Conservation (phyloP, 2,113 vertebrate species). For the Ophthalmolycus amberensis region DNA sequence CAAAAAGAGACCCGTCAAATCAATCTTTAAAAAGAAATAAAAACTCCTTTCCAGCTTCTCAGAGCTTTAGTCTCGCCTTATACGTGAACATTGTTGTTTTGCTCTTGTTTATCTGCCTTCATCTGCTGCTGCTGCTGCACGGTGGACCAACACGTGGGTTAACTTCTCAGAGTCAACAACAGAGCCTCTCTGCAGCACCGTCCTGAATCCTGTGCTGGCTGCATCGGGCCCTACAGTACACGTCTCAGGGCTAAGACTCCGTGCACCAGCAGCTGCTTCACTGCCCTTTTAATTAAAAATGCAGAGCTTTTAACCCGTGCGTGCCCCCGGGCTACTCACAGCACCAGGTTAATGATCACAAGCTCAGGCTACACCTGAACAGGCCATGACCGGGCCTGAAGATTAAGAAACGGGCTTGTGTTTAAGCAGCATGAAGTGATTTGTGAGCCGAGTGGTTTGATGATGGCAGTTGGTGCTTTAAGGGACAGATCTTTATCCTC, state of each 20-base stretch:
- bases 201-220: slow-evolving; percentile 1
- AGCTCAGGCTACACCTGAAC: slow-evolving; percentile 33
- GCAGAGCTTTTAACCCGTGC: slow-evolving; percentile 46
- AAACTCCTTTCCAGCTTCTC: not conserved
- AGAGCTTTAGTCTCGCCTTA: slow-evolving; percentile 11
- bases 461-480: slow-evolving; percentile 46
- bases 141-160: not conserved
- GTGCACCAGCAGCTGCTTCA: slow-evolving; percentile 55
- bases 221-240: slow-evolving; percentile 3
- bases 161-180: slow-evolving; percentile 11
- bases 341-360: slow-evolving; percentile 61
- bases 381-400: slow-evolving; percentile 31
- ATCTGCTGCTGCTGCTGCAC: slow-evolving; percentile 10
- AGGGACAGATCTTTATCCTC: slow-evolving; percentile 65
- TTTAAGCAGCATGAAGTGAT: slow-evolving; percentile 64
- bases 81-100: slow-evolving; percentile 23
- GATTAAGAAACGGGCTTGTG: slow-evolving; percentile 41
- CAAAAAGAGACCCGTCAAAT: not conserved
- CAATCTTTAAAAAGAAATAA: not conserved
- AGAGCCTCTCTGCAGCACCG: not conserved
- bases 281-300: slow-evolving; percentile 70
- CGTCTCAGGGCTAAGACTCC: slow-evolving; percentile 19
- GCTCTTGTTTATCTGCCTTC: slow-evolving; percentile 11
- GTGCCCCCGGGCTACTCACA: slow-evolving; percentile 34
- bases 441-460: slow-evolving; percentile 51